A percentile compares a stretch with the other conserved stretches of the same genome.
Evolutionary conservation across 2,797 vertebrate species (phyloP).

Genomic region (Nannoperca australis): DNA sequence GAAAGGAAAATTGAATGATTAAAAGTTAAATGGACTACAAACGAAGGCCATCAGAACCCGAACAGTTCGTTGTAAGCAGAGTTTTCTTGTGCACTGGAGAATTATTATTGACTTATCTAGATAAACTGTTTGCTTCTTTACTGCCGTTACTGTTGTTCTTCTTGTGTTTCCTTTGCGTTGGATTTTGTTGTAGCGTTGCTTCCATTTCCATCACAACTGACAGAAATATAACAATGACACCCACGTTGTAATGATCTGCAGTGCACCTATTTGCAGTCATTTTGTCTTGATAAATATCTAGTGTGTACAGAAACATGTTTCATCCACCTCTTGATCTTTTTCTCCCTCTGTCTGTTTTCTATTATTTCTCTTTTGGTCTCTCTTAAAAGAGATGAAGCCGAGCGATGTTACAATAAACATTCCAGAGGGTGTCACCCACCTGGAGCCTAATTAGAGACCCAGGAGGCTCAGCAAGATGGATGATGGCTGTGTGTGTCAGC

Average conservation of each 20-base stretch:
- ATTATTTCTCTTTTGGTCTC: constrained; percentile 26
- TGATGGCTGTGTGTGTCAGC: constrained; percentile 74
- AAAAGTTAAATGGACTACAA: background rate
- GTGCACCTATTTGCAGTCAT: background rate
- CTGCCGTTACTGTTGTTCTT: background rate
- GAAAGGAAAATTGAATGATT: too few relatives aligned
- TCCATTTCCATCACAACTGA: background rate
- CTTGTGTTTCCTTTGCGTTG: background rate
- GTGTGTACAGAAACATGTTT: background rate
- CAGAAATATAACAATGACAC: background rate
- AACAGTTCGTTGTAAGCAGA: background rate
- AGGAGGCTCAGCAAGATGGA: constrained; percentile 70
- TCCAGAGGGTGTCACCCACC: constrained; percentile 77
- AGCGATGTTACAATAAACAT: constrained; percentile 72
- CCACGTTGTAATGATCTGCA: background rate
- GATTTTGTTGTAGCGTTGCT: background rate
- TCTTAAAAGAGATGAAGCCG: constrained; percentile 50
- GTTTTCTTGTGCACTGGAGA: too few relatives aligned
- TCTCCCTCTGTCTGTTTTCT: constrained; percentile 25
- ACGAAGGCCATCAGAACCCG: background rate
- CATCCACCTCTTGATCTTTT: background rate
- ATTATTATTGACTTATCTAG: background rate
- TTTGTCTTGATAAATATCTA: background rate
- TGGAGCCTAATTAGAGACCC: constrained; percentile 80
- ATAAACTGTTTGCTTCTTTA: background rate